Evolutionary conservation across 2,797 vertebrate species (phyloP).

Genomic region (Onychomys leucogaster): DNA sequence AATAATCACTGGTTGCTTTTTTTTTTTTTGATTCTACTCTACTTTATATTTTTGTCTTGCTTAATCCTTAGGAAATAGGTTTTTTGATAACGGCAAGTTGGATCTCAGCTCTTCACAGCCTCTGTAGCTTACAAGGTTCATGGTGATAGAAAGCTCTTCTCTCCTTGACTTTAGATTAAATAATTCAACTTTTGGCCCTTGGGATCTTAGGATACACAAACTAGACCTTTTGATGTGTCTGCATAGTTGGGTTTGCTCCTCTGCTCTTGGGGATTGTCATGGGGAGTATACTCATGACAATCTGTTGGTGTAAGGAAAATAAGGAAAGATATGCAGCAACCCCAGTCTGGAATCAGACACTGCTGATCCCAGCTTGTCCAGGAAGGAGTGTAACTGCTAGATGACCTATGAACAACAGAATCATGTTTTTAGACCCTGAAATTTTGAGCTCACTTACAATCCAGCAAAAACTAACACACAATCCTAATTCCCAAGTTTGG

Average conservation of each 20-base stretch:
- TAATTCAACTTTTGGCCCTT: background rate
- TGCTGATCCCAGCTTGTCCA: background rate
- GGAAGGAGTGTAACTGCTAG: background rate
- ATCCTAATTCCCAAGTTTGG: background rate
- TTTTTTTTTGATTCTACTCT: background rate
- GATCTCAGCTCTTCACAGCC: background rate
- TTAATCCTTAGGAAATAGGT: background rate
- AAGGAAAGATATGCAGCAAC: background rate
- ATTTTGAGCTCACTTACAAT: constrained; percentile 55
- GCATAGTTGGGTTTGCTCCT: background rate
- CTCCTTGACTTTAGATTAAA: background rate
- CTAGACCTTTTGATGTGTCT: background rate
- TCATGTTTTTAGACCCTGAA: background rate
- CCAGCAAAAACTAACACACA: background rate
- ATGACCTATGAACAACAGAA: background rate
- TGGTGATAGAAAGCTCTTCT: background rate
- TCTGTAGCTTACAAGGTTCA: background rate
- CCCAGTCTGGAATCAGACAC: background rate
- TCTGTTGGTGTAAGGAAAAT: background rate
- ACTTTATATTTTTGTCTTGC: constrained; percentile 48
- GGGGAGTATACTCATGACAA: background rate
- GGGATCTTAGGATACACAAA: background rate
- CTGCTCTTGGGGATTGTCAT: background rate
- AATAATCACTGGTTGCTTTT: background rate
- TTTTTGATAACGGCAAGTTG: background rate